Base-by-base conservation (phyloP, 2,797 vertebrate genomes). In the Mormyrops boulengeri region DNA sequence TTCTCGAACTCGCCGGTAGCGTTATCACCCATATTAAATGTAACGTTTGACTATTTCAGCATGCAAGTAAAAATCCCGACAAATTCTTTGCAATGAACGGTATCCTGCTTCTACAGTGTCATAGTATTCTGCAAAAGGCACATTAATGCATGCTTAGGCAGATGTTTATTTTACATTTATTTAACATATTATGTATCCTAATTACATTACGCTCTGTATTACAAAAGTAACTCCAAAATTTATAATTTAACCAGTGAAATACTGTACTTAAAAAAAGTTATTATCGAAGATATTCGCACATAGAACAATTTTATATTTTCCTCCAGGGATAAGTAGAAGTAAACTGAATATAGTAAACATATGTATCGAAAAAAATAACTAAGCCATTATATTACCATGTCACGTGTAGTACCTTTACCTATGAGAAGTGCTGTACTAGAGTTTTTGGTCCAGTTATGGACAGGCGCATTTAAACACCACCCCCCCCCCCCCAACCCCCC, bases 1-100 rank as follows among this genome's bases (percentile, higher is more conserved):
- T 49, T 44, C 30, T 77, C 47, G 9, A 38, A 88, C 80, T 86
- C 88, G 49, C 34, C 49, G 14, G 8, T 50, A 19, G 22, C 47
- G 47, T 30, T 88, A 0, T 69, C 89, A 22, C 87, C 89, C 93
- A 94, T 94, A 6, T 84, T 91, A 73, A 85, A 7, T 22, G 41
- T 11, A 53, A 69, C 30, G 85, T 22, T 85, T 60, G n/a, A 55
- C 12, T 89, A 60, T 41, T 57, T 57, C 30, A 34, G 26, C 52
- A n/a, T 87, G 52, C 52, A 87, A 60, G 53, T 22, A 82, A 82
- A 30, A 57, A 57, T 26, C 69, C 17, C 50, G 14, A 77, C 50
- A 22, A 82, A 60, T 55, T 4, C 82, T 85, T 41, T 57, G 82
- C 34, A 89, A 55, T 22, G 55, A 14, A 3, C 88, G 88, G 49